Conservation (phyloP, 2,113 vertebrate species). For the Vidua chalybeata region DNA sequence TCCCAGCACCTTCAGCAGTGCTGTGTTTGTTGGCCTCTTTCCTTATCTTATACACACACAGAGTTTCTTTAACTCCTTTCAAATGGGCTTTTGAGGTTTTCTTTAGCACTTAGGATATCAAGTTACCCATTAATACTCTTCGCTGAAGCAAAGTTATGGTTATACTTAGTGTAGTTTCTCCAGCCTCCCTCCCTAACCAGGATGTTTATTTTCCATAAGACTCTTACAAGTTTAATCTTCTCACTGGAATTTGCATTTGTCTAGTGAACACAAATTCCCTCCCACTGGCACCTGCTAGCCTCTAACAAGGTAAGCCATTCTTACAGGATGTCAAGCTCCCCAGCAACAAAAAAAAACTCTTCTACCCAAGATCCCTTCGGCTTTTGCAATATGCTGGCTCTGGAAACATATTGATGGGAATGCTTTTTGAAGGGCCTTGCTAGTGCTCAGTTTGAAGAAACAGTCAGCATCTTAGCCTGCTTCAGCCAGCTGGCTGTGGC, state of each 20-base stretch:
- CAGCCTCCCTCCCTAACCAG: not conserved
- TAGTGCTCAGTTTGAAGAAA: not conserved
- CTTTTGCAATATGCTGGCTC: not conserved
- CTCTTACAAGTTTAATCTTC: slow-evolving; percentile 37
- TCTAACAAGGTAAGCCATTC: not conserved
- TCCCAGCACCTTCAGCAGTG: not conserved
- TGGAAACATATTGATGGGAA: accelerated
- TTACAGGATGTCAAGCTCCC: not conserved
- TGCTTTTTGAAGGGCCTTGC: not conserved
- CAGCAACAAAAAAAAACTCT: not conserved
- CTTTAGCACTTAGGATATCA: not conserved
- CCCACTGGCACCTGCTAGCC: not conserved
- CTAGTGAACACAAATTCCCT: not conserved
- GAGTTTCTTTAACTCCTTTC: slow-evolving; percentile 17
- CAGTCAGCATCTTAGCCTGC: not conserved
- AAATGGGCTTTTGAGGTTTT: slow-evolving; percentile 6
- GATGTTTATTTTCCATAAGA: slow-evolving; percentile 44
- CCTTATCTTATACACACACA: slow-evolving; percentile 28
- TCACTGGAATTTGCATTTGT: slow-evolving; percentile 17
- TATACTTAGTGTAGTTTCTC: not conserved
- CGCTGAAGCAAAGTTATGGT: not conserved
- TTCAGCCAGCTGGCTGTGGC: not conserved
- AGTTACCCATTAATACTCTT: slow-evolving; percentile 27
- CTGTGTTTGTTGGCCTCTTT: slow-evolving; percentile 20
- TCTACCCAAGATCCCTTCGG: not conserved